Base-by-base conservation (phyloP, 2,797 vertebrate genomes). In the Alca torda region DNA sequence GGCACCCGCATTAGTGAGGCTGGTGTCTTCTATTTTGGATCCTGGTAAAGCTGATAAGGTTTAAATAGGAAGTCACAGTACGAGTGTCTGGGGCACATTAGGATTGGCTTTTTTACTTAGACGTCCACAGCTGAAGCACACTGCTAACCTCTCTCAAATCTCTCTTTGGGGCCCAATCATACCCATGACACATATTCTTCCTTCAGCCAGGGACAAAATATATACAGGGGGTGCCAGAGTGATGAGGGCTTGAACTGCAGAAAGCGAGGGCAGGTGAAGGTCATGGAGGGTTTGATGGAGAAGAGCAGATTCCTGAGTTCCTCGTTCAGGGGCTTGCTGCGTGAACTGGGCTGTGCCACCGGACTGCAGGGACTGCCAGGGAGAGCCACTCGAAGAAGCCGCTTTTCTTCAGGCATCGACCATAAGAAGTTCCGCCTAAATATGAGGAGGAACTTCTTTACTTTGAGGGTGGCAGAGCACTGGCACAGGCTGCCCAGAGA, bases 11-110 rank as follows among this genome's bases (percentile, higher is more conserved):
- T 31, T 57, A 64, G 24, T 33, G 30, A 64, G n/a, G 18, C 70
- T 87, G 21, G 24, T 92, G 60, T 18, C 83, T 70, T 86, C 95
- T 96, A 80, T 96, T 96, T 89, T 85, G 72, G 84, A 64, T 41
- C 19, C 31, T 87, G 67, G 60, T 74, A 68, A 68, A 64, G 56
- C 72, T 68, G 95, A 97, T 97, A 96, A 96, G 64, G 60, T 70
- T 90, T 87, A 92, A 95, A 72, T 69, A 87, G 72, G 78, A 92
- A 89, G 68, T 68, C 64, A 85, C 54, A 6, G 31, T 46, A 24
- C 25, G 85, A 95, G 75, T 77, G 86, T 87, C 74, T 83, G 77
- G 45, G 24, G 18, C 23, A 54, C 19, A 25, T 23, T 64, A 57
- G 37, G 20, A 24, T 4, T 84, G 46, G 26, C 24, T 76, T 78